Evolutionary conservation across 2,113 vertebrate genomes (phyloP).

Genomic region (Psittacula cyanocephala): DNA sequence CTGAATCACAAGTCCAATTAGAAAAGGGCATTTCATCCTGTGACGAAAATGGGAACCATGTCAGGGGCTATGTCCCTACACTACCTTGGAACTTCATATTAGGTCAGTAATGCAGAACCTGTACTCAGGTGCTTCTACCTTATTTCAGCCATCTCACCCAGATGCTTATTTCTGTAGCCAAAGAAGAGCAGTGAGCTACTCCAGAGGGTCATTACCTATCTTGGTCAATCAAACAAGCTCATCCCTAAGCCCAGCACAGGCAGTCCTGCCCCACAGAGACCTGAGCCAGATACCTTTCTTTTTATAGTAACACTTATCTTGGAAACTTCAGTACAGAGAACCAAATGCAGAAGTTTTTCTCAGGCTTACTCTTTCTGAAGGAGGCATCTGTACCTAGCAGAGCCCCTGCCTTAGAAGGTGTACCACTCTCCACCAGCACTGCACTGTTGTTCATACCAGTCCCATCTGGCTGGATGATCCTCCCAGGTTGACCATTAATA

Average conservation of each 20-base stretch:
- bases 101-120: neutral
- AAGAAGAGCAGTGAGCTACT: neutral
- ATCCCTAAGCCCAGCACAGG: neutral
- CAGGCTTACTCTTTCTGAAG: neutral
- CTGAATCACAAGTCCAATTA: neutral
- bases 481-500: neutral
- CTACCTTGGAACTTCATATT: neutral
- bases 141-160: neutral
- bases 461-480: neutral
- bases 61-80: neutral
- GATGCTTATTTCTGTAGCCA: neutral
- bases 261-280: neutral
- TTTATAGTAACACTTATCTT: neutral
- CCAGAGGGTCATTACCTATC: neutral
- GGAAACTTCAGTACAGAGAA: neutral
- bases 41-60: neutral
- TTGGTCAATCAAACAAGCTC: fast-evolving
- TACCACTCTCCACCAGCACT: neutral
- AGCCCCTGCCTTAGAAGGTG: neutral
- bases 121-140: neutral
- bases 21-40: neutral
- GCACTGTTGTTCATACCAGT: neutral
- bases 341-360: neutral
- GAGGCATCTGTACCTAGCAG: neutral
- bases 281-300: neutral